Percentiles rank a stretch among this genome's conserved stretches.
These are phyloP conservation scores for Pandemis corylana DNA, from an alignment of 2,888 invertebrate genomes.

Conservation along the genomic window DNA sequence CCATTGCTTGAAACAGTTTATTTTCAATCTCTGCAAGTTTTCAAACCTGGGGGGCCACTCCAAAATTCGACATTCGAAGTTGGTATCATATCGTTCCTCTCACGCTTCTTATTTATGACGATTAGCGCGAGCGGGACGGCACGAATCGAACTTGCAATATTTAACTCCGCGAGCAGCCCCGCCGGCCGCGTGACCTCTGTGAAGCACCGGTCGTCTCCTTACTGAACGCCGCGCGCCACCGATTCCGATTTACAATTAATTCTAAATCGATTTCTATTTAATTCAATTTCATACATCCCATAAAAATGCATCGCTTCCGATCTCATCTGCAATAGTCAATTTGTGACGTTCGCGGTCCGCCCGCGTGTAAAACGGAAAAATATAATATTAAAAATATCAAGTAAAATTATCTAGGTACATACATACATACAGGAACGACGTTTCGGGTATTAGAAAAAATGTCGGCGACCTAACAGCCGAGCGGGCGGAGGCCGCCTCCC, in stretches of 20 bases:
- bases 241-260: conserved; percentile 52
- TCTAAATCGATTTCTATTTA: conserved; percentile 53
- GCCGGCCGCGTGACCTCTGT: background rate
- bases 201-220: conserved; percentile 24
- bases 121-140: too few species aligned
- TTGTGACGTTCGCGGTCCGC: conserved; percentile 27
- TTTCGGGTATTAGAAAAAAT: conserved; percentile 50
- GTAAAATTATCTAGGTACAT: conserved; percentile 47
- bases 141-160: too few species aligned
- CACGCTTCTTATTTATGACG: too few species aligned
- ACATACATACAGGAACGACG: conserved; percentile 58
- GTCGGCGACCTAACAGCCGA: conserved; percentile 52
- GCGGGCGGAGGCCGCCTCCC: conserved; percentile 45
- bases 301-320: conserved; percentile 45
- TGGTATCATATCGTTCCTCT: too few species aligned
- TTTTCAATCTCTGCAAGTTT: background rate
- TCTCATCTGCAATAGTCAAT: conserved; percentile 45
- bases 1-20: background rate
- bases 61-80: too few species aligned
- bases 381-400: conserved; percentile 54
- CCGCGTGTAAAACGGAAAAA: conserved; percentile 53
- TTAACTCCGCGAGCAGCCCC: too few species aligned
- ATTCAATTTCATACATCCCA: conserved; percentile 53
- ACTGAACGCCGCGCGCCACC: conserved; percentile 45
- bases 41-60: background rate